These are phyloP conservation scores for Protodeltote pygarga DNA, from an alignment of 2,888 invertebrate genomes.

Conservation along the genomic window DNA sequence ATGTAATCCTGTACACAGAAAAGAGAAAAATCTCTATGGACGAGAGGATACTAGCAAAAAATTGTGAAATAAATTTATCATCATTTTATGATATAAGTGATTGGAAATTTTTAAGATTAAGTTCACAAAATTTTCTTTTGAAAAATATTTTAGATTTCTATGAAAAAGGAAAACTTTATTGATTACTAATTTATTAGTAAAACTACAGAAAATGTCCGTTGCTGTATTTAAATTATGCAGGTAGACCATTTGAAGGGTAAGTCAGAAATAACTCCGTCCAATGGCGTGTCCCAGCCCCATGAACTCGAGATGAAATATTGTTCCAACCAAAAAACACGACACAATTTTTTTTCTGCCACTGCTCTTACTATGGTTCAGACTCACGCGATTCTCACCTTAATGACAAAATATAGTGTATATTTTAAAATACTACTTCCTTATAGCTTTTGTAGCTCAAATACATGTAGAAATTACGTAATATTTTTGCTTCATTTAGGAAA, in stretches of 20 bases:
- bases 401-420: slow-evolving; percentile 36
- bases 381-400: slow-evolving; percentile 61
- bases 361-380: slow-evolving; percentile 52
- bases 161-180: neutral
- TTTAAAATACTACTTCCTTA: slow-evolving; percentile 45
- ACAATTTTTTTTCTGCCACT: slow-evolving; percentile 56
- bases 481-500: slow-evolving; percentile 7
- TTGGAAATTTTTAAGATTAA: too few species aligned
- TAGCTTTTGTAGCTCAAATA: slow-evolving; percentile 21
- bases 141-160: too few species aligned
- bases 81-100: too few species aligned
- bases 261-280: slow-evolving; percentile 61
- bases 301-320: slow-evolving; percentile 74
- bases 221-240: slow-evolving; percentile 61
- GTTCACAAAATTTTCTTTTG: too few species aligned
- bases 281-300: slow-evolving; percentile 64
- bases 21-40: too few species aligned
- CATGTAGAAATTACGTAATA: slow-evolving; percentile 6
- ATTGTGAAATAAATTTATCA: too few species aligned
- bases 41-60: too few species aligned
- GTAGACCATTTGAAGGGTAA: slow-evolving; percentile 59
- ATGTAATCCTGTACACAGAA: too few species aligned
- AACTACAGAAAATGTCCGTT: slow-evolving; percentile 18
- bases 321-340: slow-evolving; percentile 67
- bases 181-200: slow-evolving; percentile 8